Base-by-base conservation (phyloP, 2,797 vertebrate species). In the Rhynchotus rufescens region DNA sequence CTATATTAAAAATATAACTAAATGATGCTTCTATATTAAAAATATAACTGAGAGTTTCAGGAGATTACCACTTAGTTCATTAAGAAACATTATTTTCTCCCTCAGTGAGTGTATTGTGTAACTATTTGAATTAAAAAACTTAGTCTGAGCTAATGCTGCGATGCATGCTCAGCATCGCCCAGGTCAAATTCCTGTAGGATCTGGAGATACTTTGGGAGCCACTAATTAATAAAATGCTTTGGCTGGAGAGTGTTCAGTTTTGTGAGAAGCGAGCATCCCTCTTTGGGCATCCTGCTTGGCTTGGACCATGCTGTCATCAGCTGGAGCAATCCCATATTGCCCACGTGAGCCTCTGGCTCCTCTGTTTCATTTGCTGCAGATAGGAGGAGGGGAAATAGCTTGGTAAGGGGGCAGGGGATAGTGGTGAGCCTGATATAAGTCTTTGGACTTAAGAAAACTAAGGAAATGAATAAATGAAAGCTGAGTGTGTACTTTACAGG, bases 241-340 rank as follows among this genome's bases (percentile, higher is more conserved):
- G 23, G 38, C 86, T 68, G 59, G 65, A 83, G 52, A 2, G 88
- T 86, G 5, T 67, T 84, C 6, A 26, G 34, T 89, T 86, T 61
- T 86, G 36, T 57, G 88, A 74, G 72, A 21, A 20, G 13, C 57
- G 72, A 78, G 11, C 15, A 47, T 67, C 60, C 59, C 30, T 13
- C 64, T 76, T 54, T 26, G 25, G 23, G 51, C 44, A n/a, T 62
- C 54, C 47, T 81, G 45, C 34, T 62, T n/a, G 34, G n/a, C 19
- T 1, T 19, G 80, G 51, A 22, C 0, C 3, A 36, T 32, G 28
- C 34, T 19, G 1, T 0, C 15, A 67, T 86, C 0, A 0, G 3
- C 57, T 40, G 26, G 22, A 84, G 17, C 34, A 73, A 17, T 15
- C 12, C 7, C 12, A 5, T 78, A 8, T 68, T 92, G 49, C 49